Evolutionary conservation across 1,140 invertebrate species (phyloP).

Genomic region (Portunus trituberculatus): DNA sequence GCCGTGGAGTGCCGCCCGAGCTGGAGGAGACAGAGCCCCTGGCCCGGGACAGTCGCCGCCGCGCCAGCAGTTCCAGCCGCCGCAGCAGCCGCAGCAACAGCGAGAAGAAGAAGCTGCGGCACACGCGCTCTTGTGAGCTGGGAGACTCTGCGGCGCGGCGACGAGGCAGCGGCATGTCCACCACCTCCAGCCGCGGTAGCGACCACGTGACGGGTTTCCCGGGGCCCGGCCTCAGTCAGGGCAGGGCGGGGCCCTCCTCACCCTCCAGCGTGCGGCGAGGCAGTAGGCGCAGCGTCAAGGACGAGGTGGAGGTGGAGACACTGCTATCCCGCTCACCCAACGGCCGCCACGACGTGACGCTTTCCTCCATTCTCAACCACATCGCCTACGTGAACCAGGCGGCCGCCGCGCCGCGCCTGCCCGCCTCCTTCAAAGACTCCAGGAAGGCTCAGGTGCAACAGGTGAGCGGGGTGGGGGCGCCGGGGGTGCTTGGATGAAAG

Average conservation of each 20-base stretch:
- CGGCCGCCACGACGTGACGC: slow-evolving; percentile 79
- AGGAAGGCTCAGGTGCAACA: slow-evolving; percentile 80
- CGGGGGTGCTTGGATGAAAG: background rate
- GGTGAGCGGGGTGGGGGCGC: slow-evolving; percentile 78
- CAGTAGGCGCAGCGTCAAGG: slow-evolving; percentile 71
- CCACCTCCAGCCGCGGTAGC: slow-evolving; percentile 71
- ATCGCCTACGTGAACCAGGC: slow-evolving; percentile 84
- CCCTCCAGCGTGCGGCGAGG: slow-evolving; percentile 58
- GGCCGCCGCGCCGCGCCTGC: slow-evolving; percentile 73
- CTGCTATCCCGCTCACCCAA: slow-evolving; percentile 32
- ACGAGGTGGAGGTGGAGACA: slow-evolving; percentile 63
- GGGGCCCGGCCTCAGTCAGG: slow-evolving; percentile 30
- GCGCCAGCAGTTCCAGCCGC: slow-evolving; percentile 78
- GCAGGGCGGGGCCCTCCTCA: slow-evolving; percentile 56
- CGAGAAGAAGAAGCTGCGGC: slow-evolving; percentile 78
- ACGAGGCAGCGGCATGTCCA: slow-evolving; percentile 73
- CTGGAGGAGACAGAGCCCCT: background rate
- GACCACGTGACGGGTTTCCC: slow-evolving; percentile 53
- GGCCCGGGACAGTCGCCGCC: background rate
- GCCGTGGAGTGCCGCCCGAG: background rate
- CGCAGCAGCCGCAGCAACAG: slow-evolving; percentile 80
- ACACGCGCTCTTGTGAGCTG: slow-evolving; percentile 61
- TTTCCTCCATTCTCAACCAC: slow-evolving; percentile 84
- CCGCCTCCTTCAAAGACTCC: slow-evolving; percentile 77
- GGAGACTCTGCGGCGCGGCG: slow-evolving; percentile 39